Percentiles rank a stretch among this genome's conserved stretches.
Conservation (phyloP, 2,797 vertebrate genomes). For the Eulemur mongoz region DNA sequence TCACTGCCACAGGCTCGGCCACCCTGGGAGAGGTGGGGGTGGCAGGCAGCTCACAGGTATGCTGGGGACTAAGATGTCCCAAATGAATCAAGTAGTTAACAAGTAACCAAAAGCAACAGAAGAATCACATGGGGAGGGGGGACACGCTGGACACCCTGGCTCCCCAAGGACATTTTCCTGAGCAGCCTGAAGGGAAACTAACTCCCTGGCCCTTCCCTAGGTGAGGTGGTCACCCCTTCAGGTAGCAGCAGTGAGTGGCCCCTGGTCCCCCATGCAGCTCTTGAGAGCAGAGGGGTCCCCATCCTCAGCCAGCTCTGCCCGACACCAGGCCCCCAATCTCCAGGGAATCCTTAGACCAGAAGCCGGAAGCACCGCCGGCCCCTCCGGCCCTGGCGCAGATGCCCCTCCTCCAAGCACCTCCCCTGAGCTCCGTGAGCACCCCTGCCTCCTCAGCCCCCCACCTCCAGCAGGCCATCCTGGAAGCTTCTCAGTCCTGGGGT, state of each 20-base stretch:
- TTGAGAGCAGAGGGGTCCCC: slow-evolving; percentile 43
- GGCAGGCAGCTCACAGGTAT: neutral
- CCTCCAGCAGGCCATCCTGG: slow-evolving; percentile 65
- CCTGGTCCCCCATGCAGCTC: slow-evolving; percentile 55
- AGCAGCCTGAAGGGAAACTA: slow-evolving; percentile 6
- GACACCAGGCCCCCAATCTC: neutral
- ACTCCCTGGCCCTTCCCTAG: neutral
- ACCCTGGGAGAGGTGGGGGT: neutral
- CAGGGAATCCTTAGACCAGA: neutral
- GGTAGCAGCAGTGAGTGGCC: neutral
- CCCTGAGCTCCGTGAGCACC: slow-evolving; percentile 60
- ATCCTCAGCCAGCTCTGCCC: slow-evolving; percentile 79
- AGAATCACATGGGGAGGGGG: neutral
- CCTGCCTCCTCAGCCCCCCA: slow-evolving; percentile 80
- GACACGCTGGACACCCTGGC: slow-evolving; percentile 77
- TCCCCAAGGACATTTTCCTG: slow-evolving; percentile 70
- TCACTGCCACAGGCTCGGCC: neutral
- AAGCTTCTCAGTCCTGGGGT: slow-evolving; percentile 75
- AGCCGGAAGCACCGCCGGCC: slow-evolving; percentile 66
- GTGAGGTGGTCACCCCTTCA: fast-evolving
- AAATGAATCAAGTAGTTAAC: neutral
- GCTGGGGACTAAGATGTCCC: neutral
- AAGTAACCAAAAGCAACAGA: neutral
- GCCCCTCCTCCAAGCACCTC: fast-evolving
- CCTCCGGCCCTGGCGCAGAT: neutral